Evolutionary conservation across 2,113 vertebrate genomes (phyloP).

Genomic region (Fregata magnificens): DNA sequence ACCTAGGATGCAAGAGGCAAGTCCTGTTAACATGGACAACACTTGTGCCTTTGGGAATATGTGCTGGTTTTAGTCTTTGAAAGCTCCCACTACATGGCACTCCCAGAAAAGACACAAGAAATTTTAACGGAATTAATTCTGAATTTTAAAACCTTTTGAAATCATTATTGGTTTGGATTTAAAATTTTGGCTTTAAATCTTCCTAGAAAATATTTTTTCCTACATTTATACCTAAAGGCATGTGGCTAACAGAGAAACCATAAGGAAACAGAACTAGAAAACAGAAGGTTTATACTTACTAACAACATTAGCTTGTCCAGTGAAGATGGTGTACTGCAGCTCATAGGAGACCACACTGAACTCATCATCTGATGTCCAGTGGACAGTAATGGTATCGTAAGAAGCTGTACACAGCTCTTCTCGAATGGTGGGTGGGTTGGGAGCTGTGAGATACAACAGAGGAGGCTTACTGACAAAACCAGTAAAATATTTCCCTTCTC

Average conservation of each 20-base stretch:
- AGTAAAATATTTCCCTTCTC: neutral
- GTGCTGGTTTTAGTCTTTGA: neutral
- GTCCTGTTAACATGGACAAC: neutral
- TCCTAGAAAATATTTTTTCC: neutral
- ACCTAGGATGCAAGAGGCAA: neutral
- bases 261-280: neutral
- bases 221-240: neutral
- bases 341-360: conserved; percentile 97
- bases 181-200: neutral
- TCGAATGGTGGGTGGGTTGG: conserved; percentile 91
- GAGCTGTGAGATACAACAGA: conserved; percentile 77
- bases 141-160: neutral
- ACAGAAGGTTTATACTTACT: conserved; percentile 83
- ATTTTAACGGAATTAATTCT: neutral
- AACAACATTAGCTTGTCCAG: conserved; percentile 92
- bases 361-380: conserved; percentile 97
- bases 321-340: conserved; percentile 96
- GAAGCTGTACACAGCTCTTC: conserved; percentile 97
- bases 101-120: neutral
- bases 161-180: neutral
- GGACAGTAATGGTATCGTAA: conserved; percentile 95
- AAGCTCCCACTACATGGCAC: neutral
- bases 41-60: neutral
- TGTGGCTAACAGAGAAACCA: neutral
- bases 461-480: neutral